These are phyloP conservation scores for Clarias macrocephalus DNA, from an alignment of 2,113 vertebrate species.

Conservation along the genomic window DNA sequence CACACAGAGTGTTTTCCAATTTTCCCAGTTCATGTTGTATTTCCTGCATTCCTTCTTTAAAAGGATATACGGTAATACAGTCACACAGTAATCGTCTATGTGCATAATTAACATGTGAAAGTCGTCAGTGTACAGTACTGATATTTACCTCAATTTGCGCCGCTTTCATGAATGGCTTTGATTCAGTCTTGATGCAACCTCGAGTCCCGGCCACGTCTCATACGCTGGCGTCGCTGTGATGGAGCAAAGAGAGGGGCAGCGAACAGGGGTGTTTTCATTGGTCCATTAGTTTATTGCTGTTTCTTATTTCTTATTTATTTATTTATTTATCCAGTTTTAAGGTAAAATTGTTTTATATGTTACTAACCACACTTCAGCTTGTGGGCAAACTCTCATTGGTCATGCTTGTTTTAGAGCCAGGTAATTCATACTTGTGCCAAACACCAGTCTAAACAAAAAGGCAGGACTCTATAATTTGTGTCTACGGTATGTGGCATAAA, in stretches of 20 bases:
- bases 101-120: constrained; percentile 61
- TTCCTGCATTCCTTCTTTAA: constrained; percentile 43
- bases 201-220: constrained; percentile 44
- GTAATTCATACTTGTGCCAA: constrained; percentile 14
- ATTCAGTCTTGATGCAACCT: constrained; percentile 67
- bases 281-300: not conserved
- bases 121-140: constrained; percentile 60
- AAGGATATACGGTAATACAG: constrained; percentile 67
- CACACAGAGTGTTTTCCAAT: constrained; percentile 24
- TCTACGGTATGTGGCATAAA: constrained; percentile 12
- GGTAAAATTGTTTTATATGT: not conserved
- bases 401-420: constrained; percentile 2
- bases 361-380: not conserved
- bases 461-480: not conserved
- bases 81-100: constrained; percentile 68
- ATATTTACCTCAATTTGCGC: constrained; percentile 69
- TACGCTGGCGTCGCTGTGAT: constrained; percentile 48
- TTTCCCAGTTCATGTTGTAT: constrained; percentile 54
- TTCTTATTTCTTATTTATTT: too few relatives aligned
- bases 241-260: not conserved
- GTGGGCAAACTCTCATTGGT: not conserved
- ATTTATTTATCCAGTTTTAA: too few relatives aligned
- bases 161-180: constrained; percentile 70
- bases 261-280: not conserved
- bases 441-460: constrained; percentile 29